Evolutionary conservation across 2,888 invertebrate genomes (phyloP).

Genomic region (Mythimna pallens): DNA sequence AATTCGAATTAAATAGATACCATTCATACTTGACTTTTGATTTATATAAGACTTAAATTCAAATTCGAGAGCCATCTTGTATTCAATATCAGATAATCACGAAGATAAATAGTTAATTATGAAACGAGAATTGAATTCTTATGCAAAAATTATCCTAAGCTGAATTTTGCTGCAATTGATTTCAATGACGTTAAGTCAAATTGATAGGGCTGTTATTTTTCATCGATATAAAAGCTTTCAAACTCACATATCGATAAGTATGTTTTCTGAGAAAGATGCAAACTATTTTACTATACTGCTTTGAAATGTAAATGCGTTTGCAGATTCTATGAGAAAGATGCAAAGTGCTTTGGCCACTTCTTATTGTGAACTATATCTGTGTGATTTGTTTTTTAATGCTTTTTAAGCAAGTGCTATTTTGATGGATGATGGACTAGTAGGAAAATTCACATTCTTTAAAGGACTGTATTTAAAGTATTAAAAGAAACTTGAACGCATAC

Average conservation of each 20-base stretch:
- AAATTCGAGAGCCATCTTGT: constrained; percentile 31
- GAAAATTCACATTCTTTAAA: background rate
- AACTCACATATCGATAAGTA: constrained; percentile 12
- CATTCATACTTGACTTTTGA: constrained; percentile 65
- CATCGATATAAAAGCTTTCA: constrained; percentile 37
- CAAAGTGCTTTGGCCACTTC: constrained; percentile 25
- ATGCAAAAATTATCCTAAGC: constrained; percentile 15
- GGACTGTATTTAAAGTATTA: background rate
- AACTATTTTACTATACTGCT: constrained; percentile 45
- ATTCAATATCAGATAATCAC: constrained; percentile 40
- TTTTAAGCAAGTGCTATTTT: background rate
- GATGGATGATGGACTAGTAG: background rate
- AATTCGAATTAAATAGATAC: constrained; percentile 70
- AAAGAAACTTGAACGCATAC: too few species aligned
- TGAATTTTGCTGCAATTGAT: constrained; percentile 19
- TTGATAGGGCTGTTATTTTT: constrained; percentile 30
- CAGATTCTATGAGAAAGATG: constrained; percentile 42
- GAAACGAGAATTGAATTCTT: constrained; percentile 17
- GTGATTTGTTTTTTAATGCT: constrained; percentile 39
- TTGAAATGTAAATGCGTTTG: constrained; percentile 48
- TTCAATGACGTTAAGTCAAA: constrained; percentile 24
- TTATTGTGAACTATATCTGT: constrained; percentile 36
- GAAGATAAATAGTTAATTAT: constrained; percentile 45
- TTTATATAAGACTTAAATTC: constrained; percentile 56
- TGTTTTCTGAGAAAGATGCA: constrained; percentile 46